Evolutionary conservation across 1,140 invertebrate genomes (phyloP).

Genomic region (Popillia japonica): DNA sequence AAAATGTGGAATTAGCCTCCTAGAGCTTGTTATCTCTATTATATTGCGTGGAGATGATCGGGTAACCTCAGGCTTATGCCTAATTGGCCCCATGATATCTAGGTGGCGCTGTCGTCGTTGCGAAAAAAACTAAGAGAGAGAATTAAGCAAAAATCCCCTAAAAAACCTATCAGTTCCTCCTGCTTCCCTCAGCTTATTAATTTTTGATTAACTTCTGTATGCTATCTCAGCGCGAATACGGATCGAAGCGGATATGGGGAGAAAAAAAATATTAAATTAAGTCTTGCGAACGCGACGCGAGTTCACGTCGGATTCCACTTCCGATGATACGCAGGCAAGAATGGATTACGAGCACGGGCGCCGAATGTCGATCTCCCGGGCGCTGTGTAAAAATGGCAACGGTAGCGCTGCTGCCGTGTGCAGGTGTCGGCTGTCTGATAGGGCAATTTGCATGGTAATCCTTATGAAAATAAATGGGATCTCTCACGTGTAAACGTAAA

Average conservation of each 20-base stretch:
- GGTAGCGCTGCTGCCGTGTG: neutral
- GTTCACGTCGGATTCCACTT: neutral
- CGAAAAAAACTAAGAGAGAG: too few species aligned
- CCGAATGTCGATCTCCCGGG: neutral
- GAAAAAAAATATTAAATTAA: neutral
- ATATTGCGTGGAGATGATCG: too few species aligned
- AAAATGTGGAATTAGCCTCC: too few species aligned
- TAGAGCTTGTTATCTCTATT: too few species aligned
- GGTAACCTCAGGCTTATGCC: too few species aligned
- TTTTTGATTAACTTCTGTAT: neutral
- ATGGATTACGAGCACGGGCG: neutral
- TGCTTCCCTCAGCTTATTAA: too few species aligned
- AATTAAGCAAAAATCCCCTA: too few species aligned
- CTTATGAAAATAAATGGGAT: constrained; percentile 1
- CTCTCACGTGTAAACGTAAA: constrained; percentile 4
- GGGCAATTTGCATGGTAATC: constrained; percentile 5
- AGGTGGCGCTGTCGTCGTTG: too few species aligned
- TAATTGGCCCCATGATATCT: too few species aligned
- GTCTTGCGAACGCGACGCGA: neutral
- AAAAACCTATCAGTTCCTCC: too few species aligned
- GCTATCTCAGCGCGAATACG: neutral
- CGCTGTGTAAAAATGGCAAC: neutral
- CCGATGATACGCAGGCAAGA: neutral
- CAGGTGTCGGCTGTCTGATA: neutral
- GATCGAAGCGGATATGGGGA: neutral